Conservation (phyloP, 2,888 invertebrate species). For the Crematogaster levior region DNA sequence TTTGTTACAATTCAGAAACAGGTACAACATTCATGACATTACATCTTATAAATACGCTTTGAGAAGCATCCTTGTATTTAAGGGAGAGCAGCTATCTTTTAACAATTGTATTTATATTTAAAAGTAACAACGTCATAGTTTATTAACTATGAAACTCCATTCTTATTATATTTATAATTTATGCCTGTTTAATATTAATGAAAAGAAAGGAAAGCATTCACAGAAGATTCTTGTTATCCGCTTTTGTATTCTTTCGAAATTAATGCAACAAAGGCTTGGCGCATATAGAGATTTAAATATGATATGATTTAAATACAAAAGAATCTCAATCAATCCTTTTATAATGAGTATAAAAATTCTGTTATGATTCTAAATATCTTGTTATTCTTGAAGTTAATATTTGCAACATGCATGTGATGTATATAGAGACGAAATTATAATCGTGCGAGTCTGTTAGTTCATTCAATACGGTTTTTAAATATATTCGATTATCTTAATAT, state of each 20-base stretch:
- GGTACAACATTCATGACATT: neutral
- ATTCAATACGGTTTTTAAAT: neutral
- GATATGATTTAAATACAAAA: too few relatives aligned
- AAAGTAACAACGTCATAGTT: neutral
- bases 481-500: neutral
- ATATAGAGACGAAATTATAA: neutral
- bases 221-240: slow-evolving; percentile 22
- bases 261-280: slow-evolving; percentile 1
- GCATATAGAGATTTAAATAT: slow-evolving; percentile 20
- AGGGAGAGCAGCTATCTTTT: neutral
- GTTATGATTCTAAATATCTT: slow-evolving; percentile 22
- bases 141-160: slow-evolving; percentile 1
- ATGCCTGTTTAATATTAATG: slow-evolving; percentile 27
- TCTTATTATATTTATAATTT: neutral
- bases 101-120: neutral
- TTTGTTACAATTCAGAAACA: neutral
- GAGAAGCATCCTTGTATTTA: neutral
- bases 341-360: slow-evolving; percentile 27
- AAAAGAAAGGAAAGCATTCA: neutral
- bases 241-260: slow-evolving; percentile 17
- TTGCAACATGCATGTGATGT: neutral
- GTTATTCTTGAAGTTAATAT: neutral
- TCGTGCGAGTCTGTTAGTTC: neutral
- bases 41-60: neutral
- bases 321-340: slow-evolving; percentile 8